These are phyloP conservation scores for Heliconius aoede DNA, from an alignment of 2,888 invertebrate genomes.

Conservation along the genomic window DNA sequence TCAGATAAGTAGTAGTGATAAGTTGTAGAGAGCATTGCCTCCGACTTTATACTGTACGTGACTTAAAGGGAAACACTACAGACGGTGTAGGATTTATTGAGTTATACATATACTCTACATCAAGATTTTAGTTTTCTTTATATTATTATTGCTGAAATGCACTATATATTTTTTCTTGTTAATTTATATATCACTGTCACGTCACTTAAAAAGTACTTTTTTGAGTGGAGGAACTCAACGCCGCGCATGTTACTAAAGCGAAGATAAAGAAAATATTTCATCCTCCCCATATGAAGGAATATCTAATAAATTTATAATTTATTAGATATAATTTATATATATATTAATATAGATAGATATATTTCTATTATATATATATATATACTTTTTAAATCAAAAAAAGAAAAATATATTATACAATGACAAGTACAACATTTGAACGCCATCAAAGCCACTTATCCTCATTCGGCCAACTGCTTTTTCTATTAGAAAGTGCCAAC, in stretches of 20 bases:
- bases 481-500: conserved; percentile 18
- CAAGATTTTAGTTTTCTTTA: conserved; percentile 6
- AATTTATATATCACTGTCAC: too few relatives aligned
- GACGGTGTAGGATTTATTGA: conserved; percentile 19
- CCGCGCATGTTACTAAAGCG: too few relatives aligned
- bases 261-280: too few relatives aligned
- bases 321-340: too few relatives aligned
- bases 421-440: neutral
- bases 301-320: too few relatives aligned
- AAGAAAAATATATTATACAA: neutral
- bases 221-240: too few relatives aligned
- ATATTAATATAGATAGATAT: too few relatives aligned
- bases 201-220: too few relatives aligned
- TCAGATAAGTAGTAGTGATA: conserved; percentile 55
- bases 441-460: conserved; percentile 10
- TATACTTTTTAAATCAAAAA: too few relatives aligned
- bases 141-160: neutral
- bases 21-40: conserved; percentile 44
- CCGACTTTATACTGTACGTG: conserved; percentile 41
- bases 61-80: conserved; percentile 35
- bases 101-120: conserved; percentile 2
- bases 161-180: neutral
- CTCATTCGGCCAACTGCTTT: neutral
- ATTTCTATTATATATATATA: too few relatives aligned
- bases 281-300: too few relatives aligned